Conservation (phyloP, 2,797 vertebrate genomes). For the Melanotaenia boesemani region DNA sequence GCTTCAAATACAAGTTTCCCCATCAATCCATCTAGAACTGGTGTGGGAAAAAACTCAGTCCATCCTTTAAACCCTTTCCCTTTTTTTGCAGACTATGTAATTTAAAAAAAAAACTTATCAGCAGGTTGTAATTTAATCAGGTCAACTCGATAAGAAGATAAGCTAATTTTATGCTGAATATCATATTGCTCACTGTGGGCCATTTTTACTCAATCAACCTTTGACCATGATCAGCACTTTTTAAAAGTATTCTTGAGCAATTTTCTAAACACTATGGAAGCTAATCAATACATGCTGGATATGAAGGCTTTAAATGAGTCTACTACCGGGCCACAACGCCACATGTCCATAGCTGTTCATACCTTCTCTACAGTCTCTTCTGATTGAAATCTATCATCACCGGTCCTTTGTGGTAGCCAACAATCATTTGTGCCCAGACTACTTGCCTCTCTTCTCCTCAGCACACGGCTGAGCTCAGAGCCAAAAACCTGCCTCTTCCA, state of each 20-base stretch:
- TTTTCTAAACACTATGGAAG: background rate
- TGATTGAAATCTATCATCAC: constrained; percentile 50
- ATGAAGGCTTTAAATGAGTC: constrained; percentile 7
- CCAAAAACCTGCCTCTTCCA: constrained; percentile 62
- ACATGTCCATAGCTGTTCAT: constrained; percentile 10
- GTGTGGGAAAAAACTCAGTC: background rate
- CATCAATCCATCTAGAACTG: background rate
- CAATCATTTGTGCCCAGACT: constrained; percentile 43
- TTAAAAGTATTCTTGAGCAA: constrained; percentile 3
- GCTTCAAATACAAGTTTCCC: background rate
- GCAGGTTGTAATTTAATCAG: constrained; percentile 9
- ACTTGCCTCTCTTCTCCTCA: constrained; percentile 49
- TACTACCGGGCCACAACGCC: constrained; percentile 3
- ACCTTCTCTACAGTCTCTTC: constrained; percentile 15
- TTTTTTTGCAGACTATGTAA: background rate
- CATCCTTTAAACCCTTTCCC: background rate
- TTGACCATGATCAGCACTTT: background rate
- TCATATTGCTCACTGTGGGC: background rate
- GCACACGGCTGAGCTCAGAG: constrained; percentile 51
- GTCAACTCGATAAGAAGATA: constrained; percentile 2
- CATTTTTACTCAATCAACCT: constrained; percentile 19
- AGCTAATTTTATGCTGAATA: constrained; percentile 15
- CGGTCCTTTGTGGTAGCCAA: constrained; percentile 25
- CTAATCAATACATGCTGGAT: constrained; percentile 19
- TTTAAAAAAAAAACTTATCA: background rate